Evolutionary conservation across 1,140 invertebrate species (phyloP).

Genomic region (Achatina immaculata): DNA sequence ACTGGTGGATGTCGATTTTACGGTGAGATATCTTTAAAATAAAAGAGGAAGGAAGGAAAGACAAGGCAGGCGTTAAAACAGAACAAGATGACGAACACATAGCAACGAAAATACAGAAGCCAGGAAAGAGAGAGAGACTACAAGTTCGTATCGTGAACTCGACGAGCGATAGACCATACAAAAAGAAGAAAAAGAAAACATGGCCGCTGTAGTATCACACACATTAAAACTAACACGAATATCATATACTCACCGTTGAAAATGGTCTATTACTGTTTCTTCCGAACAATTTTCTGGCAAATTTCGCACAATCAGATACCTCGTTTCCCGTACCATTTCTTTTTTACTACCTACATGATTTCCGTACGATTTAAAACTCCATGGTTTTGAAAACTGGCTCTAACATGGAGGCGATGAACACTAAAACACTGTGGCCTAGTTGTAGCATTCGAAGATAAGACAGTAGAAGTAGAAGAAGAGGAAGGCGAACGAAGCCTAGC

Average conservation of each 20-base stretch:
- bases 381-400: constrained; percentile 39
- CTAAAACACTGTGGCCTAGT: constrained; percentile 43
- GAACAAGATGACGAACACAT: too few species aligned
- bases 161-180: too few species aligned
- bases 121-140: too few species aligned
- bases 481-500: background rate
- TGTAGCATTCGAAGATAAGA: background rate
- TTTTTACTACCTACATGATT: constrained; percentile 57
- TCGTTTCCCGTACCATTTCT: constrained; percentile 98
- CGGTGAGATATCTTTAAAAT: too few species aligned
- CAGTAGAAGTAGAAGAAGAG: background rate
- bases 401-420: background rate
- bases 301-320: constrained; percentile 99
- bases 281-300: constrained; percentile 98
- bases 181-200: too few species aligned
- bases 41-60: too few species aligned
- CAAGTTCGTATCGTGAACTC: too few species aligned
- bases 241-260: constrained; percentile 92
- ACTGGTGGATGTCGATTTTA: too few species aligned
- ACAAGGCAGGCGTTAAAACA: too few species aligned
- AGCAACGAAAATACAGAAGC: too few species aligned
- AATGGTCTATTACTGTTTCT: constrained; percentile 94
- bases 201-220: too few species aligned
- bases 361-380: constrained; percentile 52
- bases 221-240: too few species aligned